Percentiles rank a stretch among this genome's conserved stretches.
phyloP scores from a whole-genome alignment of 2,113 vertebrate genomes.

The Mus pahari region DNA sequence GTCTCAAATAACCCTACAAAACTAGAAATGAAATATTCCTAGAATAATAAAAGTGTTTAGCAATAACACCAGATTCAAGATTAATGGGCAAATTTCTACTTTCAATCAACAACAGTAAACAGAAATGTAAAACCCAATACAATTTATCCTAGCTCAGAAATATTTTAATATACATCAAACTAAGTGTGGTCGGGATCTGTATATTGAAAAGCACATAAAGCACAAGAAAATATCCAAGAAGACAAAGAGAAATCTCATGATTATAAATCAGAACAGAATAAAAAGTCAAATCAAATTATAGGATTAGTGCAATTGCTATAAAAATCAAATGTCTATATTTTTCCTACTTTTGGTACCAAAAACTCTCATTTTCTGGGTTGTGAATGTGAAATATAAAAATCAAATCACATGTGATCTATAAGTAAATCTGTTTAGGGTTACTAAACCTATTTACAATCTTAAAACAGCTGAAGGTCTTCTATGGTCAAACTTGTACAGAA shows the following conservation, averaged over 20 bases:
- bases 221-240: neutral
- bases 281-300: neutral
- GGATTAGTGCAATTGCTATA: neutral
- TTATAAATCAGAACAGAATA: neutral
- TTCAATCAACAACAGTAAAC: neutral
- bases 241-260: neutral
- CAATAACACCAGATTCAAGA: neutral
- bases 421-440: neutral
- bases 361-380: neutral
- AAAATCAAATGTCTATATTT: neutral
- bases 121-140: neutral
- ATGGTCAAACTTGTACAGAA: neutral
- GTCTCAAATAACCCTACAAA: neutral
- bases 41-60: neutral
- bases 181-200: neutral
- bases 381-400: neutral
- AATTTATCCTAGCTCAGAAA: neutral
- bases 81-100: neutral
- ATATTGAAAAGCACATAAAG: neutral
- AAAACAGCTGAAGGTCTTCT: neutral
- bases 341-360: neutral
- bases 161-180: neutral
- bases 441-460: neutral
- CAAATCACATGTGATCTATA: neutral
- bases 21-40: neutral